Evolutionary conservation across 2,888 invertebrate species (phyloP).

Genomic region (Mantis religiosa): DNA sequence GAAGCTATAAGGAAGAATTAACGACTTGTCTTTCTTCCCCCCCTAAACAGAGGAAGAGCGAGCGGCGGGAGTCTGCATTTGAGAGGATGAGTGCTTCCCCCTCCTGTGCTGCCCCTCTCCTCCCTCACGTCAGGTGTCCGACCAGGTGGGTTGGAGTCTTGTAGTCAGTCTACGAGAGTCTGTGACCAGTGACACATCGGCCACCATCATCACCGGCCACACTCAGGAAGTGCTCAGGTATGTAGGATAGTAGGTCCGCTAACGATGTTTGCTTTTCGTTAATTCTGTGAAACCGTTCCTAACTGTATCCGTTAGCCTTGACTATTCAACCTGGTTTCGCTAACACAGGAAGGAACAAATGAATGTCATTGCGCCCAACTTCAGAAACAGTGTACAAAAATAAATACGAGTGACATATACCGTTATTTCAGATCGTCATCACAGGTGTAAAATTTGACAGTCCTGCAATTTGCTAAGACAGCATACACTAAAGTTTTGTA

Average conservation of each 20-base stretch:
- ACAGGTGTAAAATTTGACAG: too few species aligned
- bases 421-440: too few species aligned
- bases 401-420: too few species aligned
- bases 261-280: not conserved
- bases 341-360: too few species aligned
- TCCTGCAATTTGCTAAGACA: too few species aligned
- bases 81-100: not conserved
- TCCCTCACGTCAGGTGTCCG: not conserved
- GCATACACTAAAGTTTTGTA: too few species aligned
- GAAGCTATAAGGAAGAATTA: not conserved
- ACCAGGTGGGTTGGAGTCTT: not conserved
- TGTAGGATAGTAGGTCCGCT: constrained; percentile 7
- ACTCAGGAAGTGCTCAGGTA: not conserved
- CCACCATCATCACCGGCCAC: too few species aligned
- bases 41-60: not conserved
- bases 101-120: not conserved
- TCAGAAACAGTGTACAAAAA: too few species aligned
- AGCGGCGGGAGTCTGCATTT: not conserved
- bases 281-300: not conserved
- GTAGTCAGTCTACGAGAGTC: not conserved
- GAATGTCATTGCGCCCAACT: too few species aligned
- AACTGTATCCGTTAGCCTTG: not conserved
- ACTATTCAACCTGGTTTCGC: not conserved
- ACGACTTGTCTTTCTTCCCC: not conserved
- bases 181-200: not conserved